Evolutionary conservation across 2,888 invertebrate species (phyloP).

Genomic region (Actias luna): DNA sequence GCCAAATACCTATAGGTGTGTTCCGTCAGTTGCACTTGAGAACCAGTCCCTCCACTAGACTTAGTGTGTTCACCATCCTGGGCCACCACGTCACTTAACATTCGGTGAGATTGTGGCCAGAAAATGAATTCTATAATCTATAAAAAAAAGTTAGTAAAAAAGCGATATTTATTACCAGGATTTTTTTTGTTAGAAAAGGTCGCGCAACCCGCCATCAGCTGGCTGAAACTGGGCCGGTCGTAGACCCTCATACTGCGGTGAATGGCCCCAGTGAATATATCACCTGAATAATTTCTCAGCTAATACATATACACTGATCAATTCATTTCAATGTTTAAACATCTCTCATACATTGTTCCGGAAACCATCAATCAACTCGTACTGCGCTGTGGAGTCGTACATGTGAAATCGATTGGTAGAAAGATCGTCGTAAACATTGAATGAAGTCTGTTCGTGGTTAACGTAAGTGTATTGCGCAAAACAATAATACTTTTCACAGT

Average conservation of each 20-base stretch:
- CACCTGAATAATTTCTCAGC: constrained; percentile 65
- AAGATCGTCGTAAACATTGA: constrained; percentile 33
- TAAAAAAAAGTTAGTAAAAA: too few species aligned
- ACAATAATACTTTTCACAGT: constrained; percentile 13
- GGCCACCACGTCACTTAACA: too few species aligned
- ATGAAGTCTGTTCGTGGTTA: constrained; percentile 30
- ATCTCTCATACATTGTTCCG: constrained; percentile 51
- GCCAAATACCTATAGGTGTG: too few species aligned
- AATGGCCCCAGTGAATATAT: constrained; percentile 59
- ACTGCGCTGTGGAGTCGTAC: constrained; percentile 18
- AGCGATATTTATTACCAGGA: too few species aligned
- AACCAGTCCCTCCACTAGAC: too few species aligned
- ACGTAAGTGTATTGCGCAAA: constrained; percentile 4
- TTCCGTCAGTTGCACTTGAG: too few species aligned
- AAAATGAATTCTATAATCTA: too few species aligned
- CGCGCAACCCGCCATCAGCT: constrained; percentile 61
- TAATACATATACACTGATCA: constrained; percentile 62
- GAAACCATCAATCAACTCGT: constrained; percentile 57
- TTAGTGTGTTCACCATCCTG: too few species aligned
- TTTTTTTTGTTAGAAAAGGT: constrained; percentile 46
- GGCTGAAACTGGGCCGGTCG: constrained; percentile 74
- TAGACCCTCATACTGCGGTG: constrained; percentile 61
- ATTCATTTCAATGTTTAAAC: constrained; percentile 70
- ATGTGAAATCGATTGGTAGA: constrained; percentile 44
- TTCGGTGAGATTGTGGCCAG: too few species aligned